Base-by-base conservation (phyloP, 2,113 vertebrate species). In the Chionomys nivalis region DNA sequence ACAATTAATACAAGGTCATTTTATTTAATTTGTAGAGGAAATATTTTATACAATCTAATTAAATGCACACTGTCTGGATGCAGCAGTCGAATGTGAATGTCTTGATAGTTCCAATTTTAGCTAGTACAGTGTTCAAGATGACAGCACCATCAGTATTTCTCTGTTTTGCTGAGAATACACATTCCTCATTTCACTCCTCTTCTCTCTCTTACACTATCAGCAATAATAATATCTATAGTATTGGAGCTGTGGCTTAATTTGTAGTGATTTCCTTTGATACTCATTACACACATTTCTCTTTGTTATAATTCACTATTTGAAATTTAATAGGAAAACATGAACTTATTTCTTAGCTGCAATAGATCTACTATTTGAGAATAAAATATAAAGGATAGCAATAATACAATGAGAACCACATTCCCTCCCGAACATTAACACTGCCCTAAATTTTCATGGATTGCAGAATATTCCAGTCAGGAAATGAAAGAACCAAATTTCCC, bases 361-460 rank as follows among this genome's bases (percentile, higher is more conserved):
- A 28, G 90, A 72, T 63, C 13, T 73, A 36, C 19, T 2, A 72
- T 65, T 88, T 90, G 90, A 93, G 65, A 96, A 85, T 76, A 78
- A 91, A 26, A n/a, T 16, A n/a, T 1, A 82, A 94, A 55, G 24
- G 85, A 79, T 28, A 88, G 52, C n/a, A 78, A 49, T 0, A 90
- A 4, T 49, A 88, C 17, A 52, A 70, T 87, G 6, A 91, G 19
- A 91, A 61, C 0, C 12, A 17, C 24, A 9, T 13, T 19, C 1
- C 28, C 5, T 36, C 61, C 44, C 24, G 39, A 78, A 26, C 7
- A 0, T 10, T 65, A 47, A n/a, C 9, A 19, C 1, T 65, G 7
- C 5, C 63, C 10, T 81, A 3, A 49, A 1, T 87, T 97, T 93
- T 93, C 1, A 1, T 36, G 23, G 73, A 36, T 0, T 39, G 1